Evolutionary conservation across 1,140 invertebrate species (phyloP).

Genomic region (Bombus pyrosoma): DNA sequence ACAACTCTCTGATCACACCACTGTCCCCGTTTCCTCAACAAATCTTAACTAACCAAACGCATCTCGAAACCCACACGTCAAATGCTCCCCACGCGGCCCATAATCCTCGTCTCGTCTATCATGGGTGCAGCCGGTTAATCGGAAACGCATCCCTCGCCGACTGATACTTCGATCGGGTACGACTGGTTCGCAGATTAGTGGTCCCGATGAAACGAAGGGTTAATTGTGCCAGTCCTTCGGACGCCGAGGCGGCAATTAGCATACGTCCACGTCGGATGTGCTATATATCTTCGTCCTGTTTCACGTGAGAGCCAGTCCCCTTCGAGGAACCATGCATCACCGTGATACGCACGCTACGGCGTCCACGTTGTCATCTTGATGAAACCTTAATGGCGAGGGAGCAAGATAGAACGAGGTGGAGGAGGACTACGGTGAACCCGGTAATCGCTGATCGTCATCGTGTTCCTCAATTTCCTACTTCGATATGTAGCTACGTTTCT

Average conservation of each 20-base stretch:
- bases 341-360: slow-evolving; percentile 24
- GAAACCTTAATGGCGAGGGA: slow-evolving; percentile 44
- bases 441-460: slow-evolving; percentile 53
- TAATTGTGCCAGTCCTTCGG: slow-evolving; percentile 42
- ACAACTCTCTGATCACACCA: neutral
- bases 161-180: slow-evolving; percentile 31
- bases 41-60: slow-evolving; percentile 17
- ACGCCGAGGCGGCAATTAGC: slow-evolving; percentile 52
- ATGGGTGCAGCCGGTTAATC: slow-evolving; percentile 20
- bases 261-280: slow-evolving; percentile 43
- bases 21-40: slow-evolving; percentile 7
- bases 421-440: neutral
- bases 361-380: slow-evolving; percentile 58
- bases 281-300: slow-evolving; percentile 54
- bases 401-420: neutral
- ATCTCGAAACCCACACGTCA: neutral
- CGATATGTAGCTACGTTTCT: slow-evolving; percentile 36
- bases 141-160: slow-evolving; percentile 20
- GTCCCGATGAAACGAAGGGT: slow-evolving; percentile 50
- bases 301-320: slow-evolving; percentile 2
- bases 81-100: slow-evolving; percentile 1
- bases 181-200: neutral
- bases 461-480: slow-evolving; percentile 73
- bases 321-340: slow-evolving; percentile 58
- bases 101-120: slow-evolving; percentile 19